Evolutionary conservation across 1,140 invertebrate species (phyloP).

Genomic region (Pseudoatta argentina): DNA sequence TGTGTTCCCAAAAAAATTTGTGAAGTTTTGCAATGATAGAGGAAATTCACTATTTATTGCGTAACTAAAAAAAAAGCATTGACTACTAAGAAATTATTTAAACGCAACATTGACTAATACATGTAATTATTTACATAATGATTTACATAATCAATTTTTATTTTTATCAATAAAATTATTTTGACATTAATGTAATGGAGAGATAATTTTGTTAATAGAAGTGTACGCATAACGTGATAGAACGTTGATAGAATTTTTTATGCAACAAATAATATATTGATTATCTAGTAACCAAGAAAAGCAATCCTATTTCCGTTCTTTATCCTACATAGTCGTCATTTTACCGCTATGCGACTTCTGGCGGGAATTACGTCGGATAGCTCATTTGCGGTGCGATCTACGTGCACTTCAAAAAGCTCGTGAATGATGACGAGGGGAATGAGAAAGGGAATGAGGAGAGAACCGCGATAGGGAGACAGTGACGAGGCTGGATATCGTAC

Average conservation of each 20-base stretch:
- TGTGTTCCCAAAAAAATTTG: background rate
- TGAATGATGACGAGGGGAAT: background rate
- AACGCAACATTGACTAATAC: background rate
- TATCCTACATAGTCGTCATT: conserved; percentile 22
- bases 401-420: background rate
- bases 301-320: background rate
- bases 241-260: background rate
- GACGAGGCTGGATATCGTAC: conserved; percentile 28
- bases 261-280: background rate
- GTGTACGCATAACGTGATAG: too few species aligned
- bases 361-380: conserved; percentile 36
- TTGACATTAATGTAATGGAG: background rate
- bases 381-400: conserved; percentile 48
- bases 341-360: background rate
- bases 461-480: conserved; percentile 47
- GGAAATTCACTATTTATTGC: background rate
- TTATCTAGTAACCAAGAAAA: background rate
- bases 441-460: background rate
- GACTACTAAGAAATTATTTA: conserved; percentile 12
- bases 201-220: background rate
- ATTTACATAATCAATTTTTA: background rate
- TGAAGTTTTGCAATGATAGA: background rate
- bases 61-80: background rate
- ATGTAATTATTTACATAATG: background rate
- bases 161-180: conserved; percentile 12